These are phyloP conservation scores for Gasteruption jaculator DNA, from an alignment of 2,888 invertebrate species.

Conservation along the genomic window DNA sequence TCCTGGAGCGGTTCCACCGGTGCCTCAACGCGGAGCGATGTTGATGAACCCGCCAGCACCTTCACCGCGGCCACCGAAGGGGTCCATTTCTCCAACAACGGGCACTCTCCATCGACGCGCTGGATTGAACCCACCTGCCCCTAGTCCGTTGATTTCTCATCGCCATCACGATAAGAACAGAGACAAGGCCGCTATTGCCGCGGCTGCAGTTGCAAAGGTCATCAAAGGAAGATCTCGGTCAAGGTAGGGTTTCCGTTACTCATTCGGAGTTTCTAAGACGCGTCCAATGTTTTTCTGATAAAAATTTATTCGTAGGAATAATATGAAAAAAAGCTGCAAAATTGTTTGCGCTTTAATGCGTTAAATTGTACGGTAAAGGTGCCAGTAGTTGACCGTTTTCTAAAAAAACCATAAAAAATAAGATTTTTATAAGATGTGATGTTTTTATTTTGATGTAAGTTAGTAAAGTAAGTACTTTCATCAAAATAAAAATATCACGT, in stretches of 20 bases:
- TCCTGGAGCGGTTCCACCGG: constrained; percentile 46
- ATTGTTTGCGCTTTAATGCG: too few species aligned
- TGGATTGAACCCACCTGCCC: constrained; percentile 47
- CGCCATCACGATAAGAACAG: constrained; percentile 41
- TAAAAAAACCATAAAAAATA: too few species aligned
- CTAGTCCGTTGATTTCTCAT: constrained; percentile 40
- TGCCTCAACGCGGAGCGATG: constrained; percentile 62
- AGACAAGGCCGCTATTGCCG: constrained; percentile 44
- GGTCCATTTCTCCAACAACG: constrained; percentile 46
- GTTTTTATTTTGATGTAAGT: too few species aligned
- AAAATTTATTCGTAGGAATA: too few species aligned
- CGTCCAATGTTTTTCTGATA: too few species aligned
- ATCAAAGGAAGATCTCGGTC: constrained; percentile 48
- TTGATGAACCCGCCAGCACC: constrained; percentile 75
- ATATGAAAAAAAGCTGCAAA: too few species aligned
- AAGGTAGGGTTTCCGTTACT: constrained; percentile 37
- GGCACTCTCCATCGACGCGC: constrained; percentile 46
- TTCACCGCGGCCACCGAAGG: constrained; percentile 54
- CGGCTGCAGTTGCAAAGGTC: constrained; percentile 46
- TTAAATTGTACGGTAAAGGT: too few species aligned
- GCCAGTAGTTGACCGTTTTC: too few species aligned
- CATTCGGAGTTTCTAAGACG: too few species aligned
- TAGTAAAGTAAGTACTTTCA: too few species aligned
- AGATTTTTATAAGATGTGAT: too few species aligned
- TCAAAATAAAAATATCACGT: too few species aligned